Conservation (phyloP, 2,113 vertebrate genomes). For the Notiomystis cincta region DNA sequence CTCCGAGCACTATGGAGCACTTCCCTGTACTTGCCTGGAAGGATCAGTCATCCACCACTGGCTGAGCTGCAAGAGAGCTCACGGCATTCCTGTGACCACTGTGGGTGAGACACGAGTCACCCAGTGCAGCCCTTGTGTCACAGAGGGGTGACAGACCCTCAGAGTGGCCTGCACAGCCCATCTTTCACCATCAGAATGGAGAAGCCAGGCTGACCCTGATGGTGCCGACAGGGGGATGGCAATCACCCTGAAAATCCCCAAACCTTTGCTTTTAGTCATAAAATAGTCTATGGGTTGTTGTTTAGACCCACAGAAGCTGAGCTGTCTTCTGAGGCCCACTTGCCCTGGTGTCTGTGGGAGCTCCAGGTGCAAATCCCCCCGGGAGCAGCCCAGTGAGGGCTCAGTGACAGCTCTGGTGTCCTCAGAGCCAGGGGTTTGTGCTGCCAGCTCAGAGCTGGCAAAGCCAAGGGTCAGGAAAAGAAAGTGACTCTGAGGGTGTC, state of each 20-base stretch:
- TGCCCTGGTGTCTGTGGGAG: neutral
- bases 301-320: neutral
- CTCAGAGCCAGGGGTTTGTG: rapidly evolving
- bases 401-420: rapidly evolving
- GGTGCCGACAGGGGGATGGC: neutral
- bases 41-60: neutral
- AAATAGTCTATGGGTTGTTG: neutral
- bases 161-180: neutral
- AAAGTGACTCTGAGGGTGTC: neutral
- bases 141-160: neutral
- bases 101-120: neutral
- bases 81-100: rapidly evolving
- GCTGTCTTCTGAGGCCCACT: neutral
- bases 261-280: neutral
- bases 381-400: neutral
- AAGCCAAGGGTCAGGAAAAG: neutral
- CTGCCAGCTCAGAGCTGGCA: neutral
- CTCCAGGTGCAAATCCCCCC: neutral
- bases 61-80: neutral
- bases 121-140: neutral
- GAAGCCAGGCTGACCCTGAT: neutral
- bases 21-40: neutral
- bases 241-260: neutral
- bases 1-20: neutral
- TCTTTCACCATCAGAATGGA: neutral